Conservation (phyloP, 2,113 vertebrate species). For the Sigmodon hispidus region DNA sequence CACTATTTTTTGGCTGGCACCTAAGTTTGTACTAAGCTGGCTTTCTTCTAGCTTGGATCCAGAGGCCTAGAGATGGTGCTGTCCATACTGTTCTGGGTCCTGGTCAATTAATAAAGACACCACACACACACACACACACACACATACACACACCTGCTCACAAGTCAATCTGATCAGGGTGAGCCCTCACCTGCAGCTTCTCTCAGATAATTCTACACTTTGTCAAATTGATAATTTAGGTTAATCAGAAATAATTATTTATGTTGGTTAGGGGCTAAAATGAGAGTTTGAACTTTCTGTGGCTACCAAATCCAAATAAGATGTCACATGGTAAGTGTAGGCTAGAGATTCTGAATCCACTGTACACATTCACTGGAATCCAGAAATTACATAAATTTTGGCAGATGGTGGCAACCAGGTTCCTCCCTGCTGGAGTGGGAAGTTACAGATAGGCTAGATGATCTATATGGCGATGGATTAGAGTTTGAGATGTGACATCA, state of each 20-base stretch:
- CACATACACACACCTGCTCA: background rate
- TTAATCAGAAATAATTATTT: background rate
- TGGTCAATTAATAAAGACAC: too few relatives aligned
- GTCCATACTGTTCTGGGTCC: too few relatives aligned
- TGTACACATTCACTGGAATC: background rate
- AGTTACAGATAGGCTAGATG: conserved; percentile 26
- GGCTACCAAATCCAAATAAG: background rate
- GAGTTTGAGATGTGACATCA: background rate
- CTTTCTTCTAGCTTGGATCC: background rate
- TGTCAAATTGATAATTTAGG: too few relatives aligned
- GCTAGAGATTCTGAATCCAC: background rate
- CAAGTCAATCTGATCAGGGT: background rate
- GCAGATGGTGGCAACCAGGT: conserved; percentile 6
- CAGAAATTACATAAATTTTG: background rate
- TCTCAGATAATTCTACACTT: background rate
- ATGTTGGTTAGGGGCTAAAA: too few relatives aligned
- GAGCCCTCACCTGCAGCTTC: background rate
- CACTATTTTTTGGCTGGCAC: background rate
- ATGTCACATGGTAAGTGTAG: background rate
- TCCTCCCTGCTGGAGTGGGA: conserved; percentile 7
- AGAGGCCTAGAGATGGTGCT: too few relatives aligned
- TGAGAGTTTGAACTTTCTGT: background rate
- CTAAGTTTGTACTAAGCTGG: background rate
- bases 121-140: too few relatives aligned
- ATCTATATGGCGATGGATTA: conserved; percentile 23